Evolutionary conservation across 2,797 vertebrate species (phyloP), one percentile per base, ranked within the genome.

Genomic region (Calcarius lapponicus): DNA sequence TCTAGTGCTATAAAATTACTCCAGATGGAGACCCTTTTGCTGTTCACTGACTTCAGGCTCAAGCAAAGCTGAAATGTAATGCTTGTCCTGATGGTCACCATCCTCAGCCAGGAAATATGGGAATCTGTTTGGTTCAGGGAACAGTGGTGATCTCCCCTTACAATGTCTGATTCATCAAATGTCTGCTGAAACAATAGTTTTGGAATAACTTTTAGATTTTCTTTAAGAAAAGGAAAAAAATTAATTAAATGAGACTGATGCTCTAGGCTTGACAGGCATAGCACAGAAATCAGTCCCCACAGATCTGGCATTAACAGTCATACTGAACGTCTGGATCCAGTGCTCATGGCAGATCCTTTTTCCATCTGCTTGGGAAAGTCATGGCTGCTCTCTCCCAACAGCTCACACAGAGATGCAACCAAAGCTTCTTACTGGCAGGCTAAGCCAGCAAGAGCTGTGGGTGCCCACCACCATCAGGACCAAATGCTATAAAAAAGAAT

Each of bases 341-440:
- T 47, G 87, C 66, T 94, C 50, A 66, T 78, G 60, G 70, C 53
- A 78, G 88, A 86, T 80, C 60, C 31, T 91, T 93, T 88, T 95
- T 80, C 76, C 88, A 64, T 91, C 89, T 86, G 86, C 81, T 85
- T 94, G 90, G 91, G 93, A 92, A 97, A 89, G 65, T 87, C 88
- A 90, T 2, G 0, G 7, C 80, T 0, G 0, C 64, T 75, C 7
- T 93, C 79, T 88, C 67, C 65, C 64, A 64, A 83, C 67, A 95
- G 90, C 73, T 92, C 93, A 86, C 1, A 4, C 0, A 0, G 40
- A 51, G 62, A 67, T 51, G 64, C 47, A 75, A 58, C 76, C 85
- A 51, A 90, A 84, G 17, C n/a, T 71, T 86, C n/a, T 38, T 90
- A 64, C 18, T 61, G 38, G 36, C 58, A 54, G 58, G 13, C 86